phyloP scores from a whole-genome alignment of 2,888 invertebrate genomes.

The Cephus rjabovi region DNA sequence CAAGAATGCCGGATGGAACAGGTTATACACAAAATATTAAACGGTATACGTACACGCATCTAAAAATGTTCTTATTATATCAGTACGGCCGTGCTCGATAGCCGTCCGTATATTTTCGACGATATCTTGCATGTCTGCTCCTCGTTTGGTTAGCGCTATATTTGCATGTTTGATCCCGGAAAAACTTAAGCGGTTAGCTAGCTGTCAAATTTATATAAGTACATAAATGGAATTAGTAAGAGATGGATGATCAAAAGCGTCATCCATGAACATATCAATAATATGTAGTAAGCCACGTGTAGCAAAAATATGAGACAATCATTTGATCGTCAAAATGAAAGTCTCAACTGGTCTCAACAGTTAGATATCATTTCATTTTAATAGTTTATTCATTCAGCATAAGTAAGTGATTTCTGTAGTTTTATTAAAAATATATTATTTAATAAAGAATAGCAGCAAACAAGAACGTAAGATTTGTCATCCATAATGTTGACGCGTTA shows the following conservation, averaged over 20 bases:
- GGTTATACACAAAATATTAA: slow-evolving; percentile 26
- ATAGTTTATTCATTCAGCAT: background rate
- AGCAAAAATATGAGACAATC: background rate
- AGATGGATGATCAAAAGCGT: background rate
- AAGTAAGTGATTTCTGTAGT: background rate
- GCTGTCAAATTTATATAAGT: background rate
- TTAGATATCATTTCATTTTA: background rate
- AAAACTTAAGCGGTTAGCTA: background rate
- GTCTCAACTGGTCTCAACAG: background rate
- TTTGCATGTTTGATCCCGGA: background rate
- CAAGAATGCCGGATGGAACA: slow-evolving; percentile 24
- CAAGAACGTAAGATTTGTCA: background rate
- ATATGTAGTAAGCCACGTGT: background rate
- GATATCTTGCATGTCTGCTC: slow-evolving; percentile 65
- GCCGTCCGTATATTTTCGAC: slow-evolving; percentile 69
- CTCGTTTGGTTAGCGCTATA: background rate
- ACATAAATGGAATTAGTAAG: background rate
- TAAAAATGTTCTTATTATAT: slow-evolving; percentile 70
- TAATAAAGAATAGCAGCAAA: background rate
- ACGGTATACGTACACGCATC: slow-evolving; percentile 67
- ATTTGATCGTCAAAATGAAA: background rate
- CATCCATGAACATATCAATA: background rate
- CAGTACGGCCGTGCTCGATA: slow-evolving; percentile 70
- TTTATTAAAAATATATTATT: background rate
- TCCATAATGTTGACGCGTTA: background rate